Evolutionary conservation across 2,797 vertebrate genomes (phyloP).

Genomic region (Falco naumanni): DNA sequence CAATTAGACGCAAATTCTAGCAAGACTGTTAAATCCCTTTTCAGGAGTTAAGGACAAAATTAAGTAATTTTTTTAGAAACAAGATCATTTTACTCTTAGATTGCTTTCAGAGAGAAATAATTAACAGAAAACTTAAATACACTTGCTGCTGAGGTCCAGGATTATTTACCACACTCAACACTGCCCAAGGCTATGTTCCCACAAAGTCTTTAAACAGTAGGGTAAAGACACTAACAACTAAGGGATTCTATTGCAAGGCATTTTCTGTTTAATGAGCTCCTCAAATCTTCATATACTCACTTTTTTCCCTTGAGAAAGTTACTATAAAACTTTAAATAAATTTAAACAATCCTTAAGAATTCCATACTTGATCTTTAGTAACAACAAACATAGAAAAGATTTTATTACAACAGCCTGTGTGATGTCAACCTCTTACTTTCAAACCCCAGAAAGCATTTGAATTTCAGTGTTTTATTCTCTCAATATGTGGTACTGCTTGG

Average conservation of each 20-base stretch:
- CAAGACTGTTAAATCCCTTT: background rate
- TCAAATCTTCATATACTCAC: background rate
- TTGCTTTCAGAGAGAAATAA: background rate
- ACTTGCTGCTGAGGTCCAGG: background rate
- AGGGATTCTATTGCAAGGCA: background rate
- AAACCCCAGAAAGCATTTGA: background rate
- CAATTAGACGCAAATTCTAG: background rate
- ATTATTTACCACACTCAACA: background rate
- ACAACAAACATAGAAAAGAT: background rate
- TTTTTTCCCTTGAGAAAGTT: background rate
- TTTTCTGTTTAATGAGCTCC: background rate
- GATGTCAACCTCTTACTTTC: background rate
- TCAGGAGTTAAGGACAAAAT: background rate
- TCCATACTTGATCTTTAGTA: background rate
- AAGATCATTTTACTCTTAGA: background rate
- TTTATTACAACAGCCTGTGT: background rate
- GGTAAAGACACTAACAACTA: background rate
- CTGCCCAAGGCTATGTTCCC: background rate
- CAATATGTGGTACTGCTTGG: background rate
- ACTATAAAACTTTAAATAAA: background rate
- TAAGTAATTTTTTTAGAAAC: background rate
- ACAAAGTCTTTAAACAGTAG: background rate
- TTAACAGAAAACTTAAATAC: background rate
- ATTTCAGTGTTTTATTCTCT: background rate
- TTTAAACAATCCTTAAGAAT: background rate